A percentile compares a stretch with the other conserved stretches of the same genome.
Evolutionary conservation across 2,888 invertebrate genomes (phyloP).

Genomic region (Sympetrum striolatum): DNA sequence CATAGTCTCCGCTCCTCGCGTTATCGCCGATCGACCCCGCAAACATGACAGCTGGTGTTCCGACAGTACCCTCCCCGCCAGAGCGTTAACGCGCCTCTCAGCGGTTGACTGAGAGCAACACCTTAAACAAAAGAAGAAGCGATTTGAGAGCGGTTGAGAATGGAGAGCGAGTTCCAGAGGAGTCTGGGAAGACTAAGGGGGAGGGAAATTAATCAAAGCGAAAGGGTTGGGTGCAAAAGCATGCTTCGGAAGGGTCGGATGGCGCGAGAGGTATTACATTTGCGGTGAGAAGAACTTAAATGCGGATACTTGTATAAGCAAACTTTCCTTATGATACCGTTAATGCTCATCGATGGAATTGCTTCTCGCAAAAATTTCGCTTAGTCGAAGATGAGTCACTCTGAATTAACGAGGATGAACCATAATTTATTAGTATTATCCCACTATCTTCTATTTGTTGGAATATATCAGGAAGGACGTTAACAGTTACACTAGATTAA

Average conservation of each 20-base stretch:
- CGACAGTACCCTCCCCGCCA: background rate
- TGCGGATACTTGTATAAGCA: too few species aligned
- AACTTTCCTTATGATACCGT: too few species aligned
- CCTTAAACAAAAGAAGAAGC: background rate
- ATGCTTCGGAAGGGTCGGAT: background rate
- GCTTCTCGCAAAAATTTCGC: too few species aligned
- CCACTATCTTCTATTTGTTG: too few species aligned
- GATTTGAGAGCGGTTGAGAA: background rate
- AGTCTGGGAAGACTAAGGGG: background rate
- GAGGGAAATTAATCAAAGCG: background rate
- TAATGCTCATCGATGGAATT: too few species aligned
- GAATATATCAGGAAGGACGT: too few species aligned
- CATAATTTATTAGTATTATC: too few species aligned
- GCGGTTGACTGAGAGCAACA: background rate
- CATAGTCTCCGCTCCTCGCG: background rate
- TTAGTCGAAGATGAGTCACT: too few species aligned
- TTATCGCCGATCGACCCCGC: background rate
- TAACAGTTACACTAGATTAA: too few species aligned
- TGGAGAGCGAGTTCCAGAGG: background rate
- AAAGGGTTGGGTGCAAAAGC: background rate
- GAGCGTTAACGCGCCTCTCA: background rate
- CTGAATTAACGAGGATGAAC: too few species aligned
- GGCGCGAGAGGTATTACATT: background rate
- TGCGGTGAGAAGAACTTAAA: background rate
- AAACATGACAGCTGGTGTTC: background rate